phyloP scores from a whole-genome alignment of 2,113 vertebrate genomes.

The Perca schrenkii region DNA sequence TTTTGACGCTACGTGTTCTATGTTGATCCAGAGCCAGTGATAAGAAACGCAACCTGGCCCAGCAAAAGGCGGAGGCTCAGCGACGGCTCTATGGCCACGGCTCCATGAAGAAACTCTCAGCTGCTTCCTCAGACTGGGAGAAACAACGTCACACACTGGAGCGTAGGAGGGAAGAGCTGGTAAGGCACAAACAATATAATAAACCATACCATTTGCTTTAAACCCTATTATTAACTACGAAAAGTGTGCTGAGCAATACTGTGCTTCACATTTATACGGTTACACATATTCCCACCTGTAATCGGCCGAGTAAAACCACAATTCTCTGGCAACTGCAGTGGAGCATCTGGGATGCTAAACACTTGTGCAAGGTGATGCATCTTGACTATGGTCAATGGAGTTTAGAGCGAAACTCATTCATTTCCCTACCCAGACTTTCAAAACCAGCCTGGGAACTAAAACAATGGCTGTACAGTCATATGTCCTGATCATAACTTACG shows the following conservation, averaged over 20 bases:
- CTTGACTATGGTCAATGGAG: slow-evolving; percentile 31
- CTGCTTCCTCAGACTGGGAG: slow-evolving; percentile 95
- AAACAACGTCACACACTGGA: slow-evolving; percentile 94
- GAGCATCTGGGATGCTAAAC: slow-evolving; percentile 27
- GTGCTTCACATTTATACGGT: not conserved
- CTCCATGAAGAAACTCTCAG: slow-evolving; percentile 89
- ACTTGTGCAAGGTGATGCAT: slow-evolving; percentile 16
- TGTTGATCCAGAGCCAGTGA: slow-evolving; percentile 91
- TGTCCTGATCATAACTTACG: not conserved
- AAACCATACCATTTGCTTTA: not conserved
- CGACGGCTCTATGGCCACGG: slow-evolving; percentile 95
- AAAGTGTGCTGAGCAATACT: not conserved
- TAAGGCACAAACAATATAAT: slow-evolving; percentile 66
- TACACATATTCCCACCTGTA: not conserved
- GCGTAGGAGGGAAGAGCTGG: slow-evolving; percentile 94
- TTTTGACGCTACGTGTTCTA: slow-evolving; percentile 14
- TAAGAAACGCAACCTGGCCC: slow-evolving; percentile 95
- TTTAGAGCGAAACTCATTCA: slow-evolving; percentile 13
- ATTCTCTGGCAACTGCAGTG: slow-evolving; percentile 21
- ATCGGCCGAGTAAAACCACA: slow-evolving; percentile 1
- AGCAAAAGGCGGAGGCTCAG: slow-evolving; percentile 97
- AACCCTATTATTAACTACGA: not conserved
- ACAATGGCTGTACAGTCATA: slow-evolving; percentile 27
- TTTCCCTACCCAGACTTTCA: slow-evolving; percentile 34
- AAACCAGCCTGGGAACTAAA: slow-evolving; percentile 21